phyloP scores from a whole-genome alignment of 2,797 vertebrate species.

The Anguilla pacifica region DNA sequence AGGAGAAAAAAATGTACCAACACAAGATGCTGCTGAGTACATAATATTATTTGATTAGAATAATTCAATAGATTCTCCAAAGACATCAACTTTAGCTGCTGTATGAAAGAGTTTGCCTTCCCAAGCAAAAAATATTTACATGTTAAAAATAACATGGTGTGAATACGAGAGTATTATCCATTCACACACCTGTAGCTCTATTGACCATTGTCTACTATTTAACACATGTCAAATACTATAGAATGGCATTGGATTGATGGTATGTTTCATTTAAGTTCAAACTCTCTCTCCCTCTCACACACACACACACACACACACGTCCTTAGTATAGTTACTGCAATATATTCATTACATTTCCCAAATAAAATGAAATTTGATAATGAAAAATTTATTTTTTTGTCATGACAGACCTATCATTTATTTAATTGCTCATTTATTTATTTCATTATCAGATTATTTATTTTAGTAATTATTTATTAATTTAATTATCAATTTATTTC shows the following conservation, averaged over 20 bases:
- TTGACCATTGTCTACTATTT: neutral
- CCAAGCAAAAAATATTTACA: neutral
- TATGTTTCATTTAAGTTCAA: neutral
- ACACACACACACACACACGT: too few relatives aligned
- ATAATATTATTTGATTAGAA: neutral
- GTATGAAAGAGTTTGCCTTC: neutral
- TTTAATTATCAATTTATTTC: too few relatives aligned
- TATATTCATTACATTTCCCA: neutral
- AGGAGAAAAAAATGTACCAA: neutral
- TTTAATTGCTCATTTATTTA: too few relatives aligned
- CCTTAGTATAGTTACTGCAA: neutral
- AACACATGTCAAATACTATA: slow-evolving; percentile 9
- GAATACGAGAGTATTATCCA: too few relatives aligned
- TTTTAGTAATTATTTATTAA: too few relatives aligned
- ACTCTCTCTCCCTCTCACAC: slow-evolving; percentile 6
- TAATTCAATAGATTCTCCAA: too few relatives aligned
- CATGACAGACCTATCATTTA: neutral
- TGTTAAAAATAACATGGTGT: neutral
- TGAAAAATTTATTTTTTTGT: neutral
- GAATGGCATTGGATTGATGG: slow-evolving; percentile 35
- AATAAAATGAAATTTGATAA: neutral
- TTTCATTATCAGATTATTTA: too few relatives aligned
- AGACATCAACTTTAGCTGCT: neutral
- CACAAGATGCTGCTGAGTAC: neutral
- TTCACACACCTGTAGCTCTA: neutral